Percentiles rank a stretch among this genome's conserved stretches.
Conservation (phyloP, 2,113 vertebrate genomes). For the Marcusenius ussheri region DNA sequence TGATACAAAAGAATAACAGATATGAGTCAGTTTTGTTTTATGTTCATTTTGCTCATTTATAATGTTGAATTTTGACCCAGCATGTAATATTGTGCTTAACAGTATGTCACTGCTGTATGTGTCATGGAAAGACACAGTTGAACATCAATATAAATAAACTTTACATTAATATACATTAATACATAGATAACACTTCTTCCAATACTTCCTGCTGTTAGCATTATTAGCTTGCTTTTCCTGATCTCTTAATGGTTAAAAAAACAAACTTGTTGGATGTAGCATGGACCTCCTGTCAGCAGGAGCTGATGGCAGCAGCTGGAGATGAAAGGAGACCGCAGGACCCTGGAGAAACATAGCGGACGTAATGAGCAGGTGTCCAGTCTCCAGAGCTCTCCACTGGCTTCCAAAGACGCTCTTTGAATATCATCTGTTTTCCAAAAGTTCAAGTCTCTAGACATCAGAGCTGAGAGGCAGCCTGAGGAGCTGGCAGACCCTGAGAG, state of each 20-base stretch:
- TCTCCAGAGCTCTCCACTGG: neutral
- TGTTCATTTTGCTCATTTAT: neutral
- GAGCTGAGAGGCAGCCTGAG: neutral
- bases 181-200: neutral
- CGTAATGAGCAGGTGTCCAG: neutral
- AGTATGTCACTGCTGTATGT: neutral
- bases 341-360: neutral
- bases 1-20: neutral
- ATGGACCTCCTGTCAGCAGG: neutral
- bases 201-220: neutral
- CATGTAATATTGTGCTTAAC: neutral
- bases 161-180: neutral
- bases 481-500: neutral
- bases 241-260: neutral
- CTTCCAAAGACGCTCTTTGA: neutral
- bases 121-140: neutral
- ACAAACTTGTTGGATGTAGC: neutral
- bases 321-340: neutral
- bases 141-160: neutral
- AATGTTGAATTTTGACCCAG: neutral
- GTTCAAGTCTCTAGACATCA: neutral
- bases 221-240: neutral
- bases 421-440: conserved; percentile 1
- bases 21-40: neutral
- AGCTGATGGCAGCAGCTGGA: neutral